Base-by-base conservation (phyloP, 2,797 vertebrate species). In the Danio choprae region DNA sequence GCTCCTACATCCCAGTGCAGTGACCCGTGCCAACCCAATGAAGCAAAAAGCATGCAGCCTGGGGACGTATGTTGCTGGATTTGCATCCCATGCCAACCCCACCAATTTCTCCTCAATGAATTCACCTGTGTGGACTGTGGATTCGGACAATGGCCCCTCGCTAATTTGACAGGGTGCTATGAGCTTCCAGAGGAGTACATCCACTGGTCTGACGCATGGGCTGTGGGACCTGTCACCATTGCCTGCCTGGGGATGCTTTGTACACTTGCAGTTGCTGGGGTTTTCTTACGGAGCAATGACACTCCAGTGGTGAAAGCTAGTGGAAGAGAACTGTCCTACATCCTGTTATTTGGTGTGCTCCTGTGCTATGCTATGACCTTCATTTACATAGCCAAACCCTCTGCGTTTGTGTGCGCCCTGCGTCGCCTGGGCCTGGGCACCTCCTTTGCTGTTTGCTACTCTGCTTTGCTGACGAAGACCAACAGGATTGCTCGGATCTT, bases 1-100 rank as follows among this genome's bases (percentile, higher is more conserved):
- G 86, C 91, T 0, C 97, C 97, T 0, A 94, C 96, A 53, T 99
- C 98, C 18, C 97, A 98, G 90, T 99, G 98, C 86, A 99, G 97
- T 0, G 98, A 99, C 87, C 98, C 98, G 77, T 99, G 98, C 89
- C 95, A 94, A 87, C 97, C 96, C 89, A 97, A 99, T 0, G 98
- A 99, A 89, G 95, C 98, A 81, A 99, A 99, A 90, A 99, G 97
- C 59, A 96, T 98, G 94, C 98, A 99, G 89, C 98, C 98, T 0
- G 98, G 98, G 0, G 98, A 99, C 7, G 96, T 98, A 20, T 99
- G 98, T 91, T 99, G 98, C 90, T 99, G 98, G 98, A 96, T 99
- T 89, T 99, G 98, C 86, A 98, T 98, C 62, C 95, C 97, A 2
- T 99, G 98, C 88, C 98, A 99, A 86, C 89, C 96, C n/a, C 96